Evolutionary conservation across 2,888 invertebrate species (phyloP), one percentile per base, ranked within the genome.

Genomic region (Caenorhabditis sp.): DNA sequence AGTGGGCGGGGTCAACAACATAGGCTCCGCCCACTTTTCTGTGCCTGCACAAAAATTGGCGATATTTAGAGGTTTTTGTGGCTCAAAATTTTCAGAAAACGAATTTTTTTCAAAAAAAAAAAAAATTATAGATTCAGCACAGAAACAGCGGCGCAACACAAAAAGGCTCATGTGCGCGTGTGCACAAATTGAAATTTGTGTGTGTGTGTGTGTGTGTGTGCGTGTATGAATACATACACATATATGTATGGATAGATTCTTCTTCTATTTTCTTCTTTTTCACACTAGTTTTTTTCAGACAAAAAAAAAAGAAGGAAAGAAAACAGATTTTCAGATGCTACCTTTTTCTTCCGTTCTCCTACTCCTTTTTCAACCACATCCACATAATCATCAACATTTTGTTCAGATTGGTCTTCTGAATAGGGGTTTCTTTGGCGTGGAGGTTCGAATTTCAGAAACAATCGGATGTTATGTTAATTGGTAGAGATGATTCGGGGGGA

Each of bases 191-290:
- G 43, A 43, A 43, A 43, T 43, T 43, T 43, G 43, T 43, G 43
- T 43, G 14, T 36, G 36, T 5, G n/a, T n/a, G n/a, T 43, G 43
- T 43, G 43, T 43, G 14, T 43, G 43, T 43, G 43, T 43, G 17
- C 17, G 43, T 10, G 43, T 43, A 43, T 43, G 43, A 43, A 43
- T 43, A 43, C 43, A 43, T 43, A 17, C 14, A 17, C 14, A 43
- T 43, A 17, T 43, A 43, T 5, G 14, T 10, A 43, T n/a, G 10
- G 26, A 19, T 37, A 14, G 3, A n/a, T 49, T 21, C 61, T 36
- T 17, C 49, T 23, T 68, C 62, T 4, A 53, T 58, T 27, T 63
- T 55, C 43, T 54, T 59, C 53, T 37, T 68, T 26, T 68, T 59
- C 31, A 59, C 50, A 23, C 43, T 43, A 43, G 10, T 43, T 36